A percentile compares a stretch with the other conserved stretches of the same genome.
These are phyloP conservation scores for Hirundo rustica DNA, from an alignment of 2,797 vertebrate species.

Conservation along the genomic window DNA sequence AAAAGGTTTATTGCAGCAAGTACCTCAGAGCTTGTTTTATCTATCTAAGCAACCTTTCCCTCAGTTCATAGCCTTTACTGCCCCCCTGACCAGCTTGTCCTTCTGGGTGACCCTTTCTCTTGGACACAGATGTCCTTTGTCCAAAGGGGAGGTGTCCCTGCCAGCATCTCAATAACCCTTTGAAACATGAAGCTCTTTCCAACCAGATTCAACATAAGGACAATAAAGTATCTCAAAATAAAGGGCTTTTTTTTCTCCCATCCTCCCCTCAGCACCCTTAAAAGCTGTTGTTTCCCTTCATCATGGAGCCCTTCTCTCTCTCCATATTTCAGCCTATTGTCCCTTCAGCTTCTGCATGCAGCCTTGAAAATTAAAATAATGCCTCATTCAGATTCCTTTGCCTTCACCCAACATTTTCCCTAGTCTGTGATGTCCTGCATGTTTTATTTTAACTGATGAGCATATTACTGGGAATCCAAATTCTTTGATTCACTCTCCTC, in stretches of 20 bases:
- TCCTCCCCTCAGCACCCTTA: background rate
- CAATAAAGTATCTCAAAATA: slow-evolving; percentile 23
- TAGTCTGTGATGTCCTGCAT: background rate
- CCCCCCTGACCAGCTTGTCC: background rate
- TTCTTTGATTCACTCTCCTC: background rate
- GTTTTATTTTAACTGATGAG: slow-evolving; percentile 16
- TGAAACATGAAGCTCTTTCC: background rate
- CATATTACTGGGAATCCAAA: background rate
- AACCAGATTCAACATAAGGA: background rate
- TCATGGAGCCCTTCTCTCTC: background rate
- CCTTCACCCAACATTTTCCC: background rate
- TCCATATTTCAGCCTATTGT: background rate
- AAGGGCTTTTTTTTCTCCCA: background rate
- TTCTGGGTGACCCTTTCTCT: background rate
- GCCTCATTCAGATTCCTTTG: background rate
- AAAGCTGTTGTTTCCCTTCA: slow-evolving; percentile 9
- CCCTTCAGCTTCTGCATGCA: background rate
- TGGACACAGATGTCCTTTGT: background rate
- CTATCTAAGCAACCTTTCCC: background rate
- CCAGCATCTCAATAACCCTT: background rate
- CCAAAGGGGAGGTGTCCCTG: background rate
- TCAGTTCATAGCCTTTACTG: background rate
- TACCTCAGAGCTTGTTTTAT: background rate
- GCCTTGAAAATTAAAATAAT: background rate
- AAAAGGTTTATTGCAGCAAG: background rate